Evolutionary conservation across 2,797 vertebrate genomes (phyloP).

Genomic region (Dromococcyx pavoninus): DNA sequence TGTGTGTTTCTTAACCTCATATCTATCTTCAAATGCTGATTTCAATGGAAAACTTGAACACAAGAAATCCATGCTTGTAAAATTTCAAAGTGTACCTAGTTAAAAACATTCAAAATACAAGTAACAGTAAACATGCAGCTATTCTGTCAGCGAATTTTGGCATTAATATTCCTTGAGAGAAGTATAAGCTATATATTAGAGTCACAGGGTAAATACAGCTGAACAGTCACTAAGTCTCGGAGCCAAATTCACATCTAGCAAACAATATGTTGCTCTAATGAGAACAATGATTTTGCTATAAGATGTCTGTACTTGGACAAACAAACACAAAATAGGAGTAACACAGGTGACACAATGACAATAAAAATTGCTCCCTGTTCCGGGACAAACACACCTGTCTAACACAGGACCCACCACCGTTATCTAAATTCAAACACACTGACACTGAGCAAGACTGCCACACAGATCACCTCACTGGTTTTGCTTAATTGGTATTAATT

Average conservation of each 20-base stretch:
- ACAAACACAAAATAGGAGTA: not conserved
- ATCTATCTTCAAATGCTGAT: not conserved
- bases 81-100: not conserved
- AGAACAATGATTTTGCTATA: not conserved
- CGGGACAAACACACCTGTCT: not conserved
- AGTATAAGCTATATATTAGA: not conserved
- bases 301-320: not conserved
- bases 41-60: not conserved
- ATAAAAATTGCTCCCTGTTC: not conserved
- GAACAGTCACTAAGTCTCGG: not conserved
- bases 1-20: rapidly evolving
- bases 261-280: not conserved
- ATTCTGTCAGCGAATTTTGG: not conserved
- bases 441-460: not conserved
- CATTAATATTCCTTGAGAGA: not conserved
- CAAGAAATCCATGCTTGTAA: not conserved
- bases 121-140: not conserved
- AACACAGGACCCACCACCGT: not conserved
- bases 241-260: not conserved
- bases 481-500: too few species aligned
- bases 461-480: not conserved
- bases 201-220: not conserved
- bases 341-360: not conserved
- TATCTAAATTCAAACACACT: not conserved
- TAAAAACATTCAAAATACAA: not conserved